Evolutionary conservation across 2,888 invertebrate genomes (phyloP).

Genomic region (Synergus japonicus): DNA sequence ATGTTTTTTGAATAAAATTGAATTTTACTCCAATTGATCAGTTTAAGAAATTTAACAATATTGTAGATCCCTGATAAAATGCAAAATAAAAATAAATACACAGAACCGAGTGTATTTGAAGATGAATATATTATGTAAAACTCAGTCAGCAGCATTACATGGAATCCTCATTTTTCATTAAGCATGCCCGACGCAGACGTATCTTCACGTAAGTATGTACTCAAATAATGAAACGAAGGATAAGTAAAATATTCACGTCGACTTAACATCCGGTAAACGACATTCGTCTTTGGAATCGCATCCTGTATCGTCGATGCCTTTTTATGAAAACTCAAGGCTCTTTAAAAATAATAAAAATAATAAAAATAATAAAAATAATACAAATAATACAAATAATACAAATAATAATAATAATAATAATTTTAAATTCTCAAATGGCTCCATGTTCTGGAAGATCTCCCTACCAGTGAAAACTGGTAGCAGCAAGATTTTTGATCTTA

Average conservation of each 20-base stretch:
- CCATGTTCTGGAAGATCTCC: neutral
- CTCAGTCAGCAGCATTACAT: neutral
- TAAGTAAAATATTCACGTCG: slow-evolving; percentile 38
- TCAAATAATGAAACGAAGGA: slow-evolving; percentile 17
- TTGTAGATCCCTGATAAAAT: neutral
- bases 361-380: neutral
- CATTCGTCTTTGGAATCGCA: neutral
- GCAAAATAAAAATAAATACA: neutral
- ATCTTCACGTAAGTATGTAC: slow-evolving; percentile 18
- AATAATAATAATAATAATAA: no score
- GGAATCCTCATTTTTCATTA: slow-evolving; percentile 15
- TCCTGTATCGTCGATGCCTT: neutral
- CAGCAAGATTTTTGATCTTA: neutral
- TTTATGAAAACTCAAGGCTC: neutral
- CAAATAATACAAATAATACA: no score
- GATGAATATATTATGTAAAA: slow-evolving; percentile 1
- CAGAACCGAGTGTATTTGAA: neutral
- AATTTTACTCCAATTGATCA: neutral
- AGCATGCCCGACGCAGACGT: slow-evolving; percentile 11
- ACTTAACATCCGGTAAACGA: slow-evolving; percentile 20
- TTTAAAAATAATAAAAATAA: neutral
- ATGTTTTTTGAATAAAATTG: neutral
- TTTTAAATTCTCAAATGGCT: neutral
- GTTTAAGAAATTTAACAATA: no score
- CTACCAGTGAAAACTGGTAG: neutral